Base-by-base conservation (phyloP, 2,797 vertebrate genomes). In the Protosalanx chinensis region DNA sequence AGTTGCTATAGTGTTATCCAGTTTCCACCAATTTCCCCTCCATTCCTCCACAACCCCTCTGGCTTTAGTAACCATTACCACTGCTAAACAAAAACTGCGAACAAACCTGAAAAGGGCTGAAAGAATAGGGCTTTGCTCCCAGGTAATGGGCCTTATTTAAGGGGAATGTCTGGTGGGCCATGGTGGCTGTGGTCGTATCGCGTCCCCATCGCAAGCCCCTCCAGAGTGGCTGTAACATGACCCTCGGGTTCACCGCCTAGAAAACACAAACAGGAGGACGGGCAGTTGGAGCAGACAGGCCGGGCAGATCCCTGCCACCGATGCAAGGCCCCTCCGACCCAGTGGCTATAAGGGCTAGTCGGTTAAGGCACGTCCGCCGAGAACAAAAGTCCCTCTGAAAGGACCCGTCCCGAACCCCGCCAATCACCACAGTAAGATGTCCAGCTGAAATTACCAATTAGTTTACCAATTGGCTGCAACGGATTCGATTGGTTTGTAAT, bases 401-500 rank as follows among this genome's bases (percentile, higher is more conserved):
- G 49, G 58, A 64, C 61, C 79, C 85, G 81, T 68, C 80, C 71
- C 70, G 75, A 70, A 87, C 75, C 87, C 81, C 72, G 82, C 89
- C 85, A 89, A 92, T 92, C 90, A 89, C 89, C 91, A 88, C 72
- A 79, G 82, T 92, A 88, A 93, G 86, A 89, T 88, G 91, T 87
- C 88, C 93, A 91, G 94, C 94, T 97, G 95, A 93, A 95, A 92
- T 97, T 96, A 96, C 96, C 95, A 97, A 97, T 98, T 96, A 96
- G 94, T 92, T 95, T 93, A 93, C 94, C 93, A 94, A 96, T 93
- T 92, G 95, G 94, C 94, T 94, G 95, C 94, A 90, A 93, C 88
- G 79, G 90, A 94, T 96, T 97, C 91, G 93, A 98, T 96, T 93
- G 95, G 95, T 93, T 91, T 92, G 94, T 95, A 94, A 95, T 93